Conservation (phyloP, 1,140 invertebrate genomes). For the Calliopsis andreniformis region DNA sequence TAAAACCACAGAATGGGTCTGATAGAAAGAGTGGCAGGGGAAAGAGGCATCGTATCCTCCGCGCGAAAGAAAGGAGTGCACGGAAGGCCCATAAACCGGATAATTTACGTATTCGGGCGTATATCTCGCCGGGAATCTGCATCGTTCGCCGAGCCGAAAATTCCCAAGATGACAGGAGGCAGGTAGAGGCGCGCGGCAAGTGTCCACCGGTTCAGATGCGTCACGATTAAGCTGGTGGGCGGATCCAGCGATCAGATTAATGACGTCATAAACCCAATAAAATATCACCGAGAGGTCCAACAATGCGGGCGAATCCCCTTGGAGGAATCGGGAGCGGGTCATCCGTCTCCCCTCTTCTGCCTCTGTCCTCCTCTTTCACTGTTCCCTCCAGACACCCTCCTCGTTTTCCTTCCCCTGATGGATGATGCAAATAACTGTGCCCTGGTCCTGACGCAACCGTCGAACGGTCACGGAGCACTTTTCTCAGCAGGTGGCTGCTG, state of each 20-base stretch:
- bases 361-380: slow-evolving; percentile 22
- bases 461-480: slow-evolving; percentile 69
- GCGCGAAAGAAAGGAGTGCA: slow-evolving; percentile 51
- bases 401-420: slow-evolving; percentile 67
- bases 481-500: slow-evolving; percentile 77
- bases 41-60: neutral
- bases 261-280: slow-evolving; percentile 79
- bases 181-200: slow-evolving; percentile 55
- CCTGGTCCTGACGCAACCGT: slow-evolving; percentile 66
- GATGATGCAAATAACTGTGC: slow-evolving; percentile 78
- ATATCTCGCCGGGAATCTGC: slow-evolving; percentile 67
- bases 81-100: slow-evolving; percentile 68
- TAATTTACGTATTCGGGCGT: slow-evolving; percentile 75
- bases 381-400: slow-evolving; percentile 1
- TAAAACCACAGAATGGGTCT: too few relatives aligned
- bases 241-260: slow-evolving; percentile 76
- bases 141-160: slow-evolving; percentile 57
- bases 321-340: slow-evolving; percentile 58
- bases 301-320: slow-evolving; percentile 70
- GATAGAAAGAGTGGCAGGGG: neutral
- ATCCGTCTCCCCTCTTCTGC: slow-evolving; percentile 21
- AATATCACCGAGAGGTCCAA: slow-evolving; percentile 73
- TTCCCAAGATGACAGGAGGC: slow-evolving; percentile 61
- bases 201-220: slow-evolving; percentile 62
- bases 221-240: slow-evolving; percentile 76